A percentile compares a stretch with the other conserved stretches of the same genome.
These are phyloP conservation scores for Pseudococcus longispinus DNA, from an alignment of 2,888 invertebrate genomes.

Conservation along the genomic window DNA sequence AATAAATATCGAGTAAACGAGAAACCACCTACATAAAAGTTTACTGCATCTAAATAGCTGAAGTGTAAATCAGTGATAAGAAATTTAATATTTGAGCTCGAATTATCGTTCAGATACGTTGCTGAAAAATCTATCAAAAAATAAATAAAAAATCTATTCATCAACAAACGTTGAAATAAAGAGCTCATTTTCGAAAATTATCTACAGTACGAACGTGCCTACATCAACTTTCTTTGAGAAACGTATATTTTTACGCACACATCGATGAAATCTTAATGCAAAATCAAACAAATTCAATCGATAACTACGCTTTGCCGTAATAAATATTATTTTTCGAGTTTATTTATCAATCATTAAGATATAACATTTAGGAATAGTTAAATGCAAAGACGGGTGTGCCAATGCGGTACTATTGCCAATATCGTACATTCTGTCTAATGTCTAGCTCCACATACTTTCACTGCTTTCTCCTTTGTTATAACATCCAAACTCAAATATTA, in stretches of 20 bases:
- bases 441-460: conserved; percentile 50
- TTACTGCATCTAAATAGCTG: too few relatives aligned
- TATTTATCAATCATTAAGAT: conserved; percentile 10
- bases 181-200: neutral
- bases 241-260: neutral
- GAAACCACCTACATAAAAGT: too few relatives aligned
- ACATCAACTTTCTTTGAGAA: neutral
- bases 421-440: conserved; percentile 49
- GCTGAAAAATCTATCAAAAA: too few relatives aligned
- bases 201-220: neutral
- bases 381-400: conserved; percentile 43
- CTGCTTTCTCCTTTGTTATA: conserved; percentile 53
- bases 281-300: neutral
- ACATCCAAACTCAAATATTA: conserved; percentile 47
- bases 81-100: too few relatives aligned
- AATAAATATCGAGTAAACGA: too few relatives aligned
- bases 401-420: conserved; percentile 48
- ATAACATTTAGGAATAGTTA: conserved; percentile 1
- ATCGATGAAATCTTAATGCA: neutral
- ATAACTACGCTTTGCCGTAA: neutral
- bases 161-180: neutral
- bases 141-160: too few relatives aligned
- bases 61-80: too few relatives aligned
- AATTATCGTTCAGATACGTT: too few relatives aligned
- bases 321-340: neutral